A percentile compares a stretch with the other conserved stretches of the same genome.
Conservation (phyloP, 2,888 invertebrate species). For the Drosophila meridiana region DNA sequence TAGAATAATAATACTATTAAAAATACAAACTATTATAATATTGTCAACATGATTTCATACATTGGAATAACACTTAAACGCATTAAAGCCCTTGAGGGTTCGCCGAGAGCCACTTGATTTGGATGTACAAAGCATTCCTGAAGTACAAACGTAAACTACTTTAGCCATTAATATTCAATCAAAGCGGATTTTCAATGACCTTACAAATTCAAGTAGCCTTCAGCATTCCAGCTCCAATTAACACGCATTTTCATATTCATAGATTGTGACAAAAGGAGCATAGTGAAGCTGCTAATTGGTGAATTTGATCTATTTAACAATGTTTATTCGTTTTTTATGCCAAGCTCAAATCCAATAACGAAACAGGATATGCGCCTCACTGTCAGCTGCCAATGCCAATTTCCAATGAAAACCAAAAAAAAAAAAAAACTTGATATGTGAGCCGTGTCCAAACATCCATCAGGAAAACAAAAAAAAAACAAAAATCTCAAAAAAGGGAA, state of each 20-base stretch:
- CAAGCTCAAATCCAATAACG: conserved; percentile 23
- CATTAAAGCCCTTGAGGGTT: neutral
- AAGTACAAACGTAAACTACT: neutral
- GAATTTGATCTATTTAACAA: neutral
- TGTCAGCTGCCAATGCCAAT: conserved; percentile 44
- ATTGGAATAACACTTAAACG: neutral
- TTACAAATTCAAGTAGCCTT: neutral
- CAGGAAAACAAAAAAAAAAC: conserved; percentile 28
- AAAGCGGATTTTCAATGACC: neutral
- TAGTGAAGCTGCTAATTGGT: neutral
- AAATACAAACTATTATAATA: neutral
- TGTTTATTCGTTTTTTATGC: neutral
- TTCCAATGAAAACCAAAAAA: conserved; percentile 18
- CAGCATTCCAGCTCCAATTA: neutral
- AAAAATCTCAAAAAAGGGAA: conserved; percentile 20
- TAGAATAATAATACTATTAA: neutral
- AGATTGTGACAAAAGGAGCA: neutral
- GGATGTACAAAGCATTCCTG: neutral
- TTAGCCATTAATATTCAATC: neutral
- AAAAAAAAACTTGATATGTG: conserved; percentile 6
- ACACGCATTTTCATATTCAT: neutral
- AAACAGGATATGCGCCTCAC: conserved; percentile 18
- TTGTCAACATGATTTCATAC: neutral
- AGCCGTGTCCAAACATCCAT: conserved; percentile 34
- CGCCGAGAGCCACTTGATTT: neutral